phyloP scores from a whole-genome alignment of 2,888 invertebrate species.

The Mythimna lalbum region DNA sequence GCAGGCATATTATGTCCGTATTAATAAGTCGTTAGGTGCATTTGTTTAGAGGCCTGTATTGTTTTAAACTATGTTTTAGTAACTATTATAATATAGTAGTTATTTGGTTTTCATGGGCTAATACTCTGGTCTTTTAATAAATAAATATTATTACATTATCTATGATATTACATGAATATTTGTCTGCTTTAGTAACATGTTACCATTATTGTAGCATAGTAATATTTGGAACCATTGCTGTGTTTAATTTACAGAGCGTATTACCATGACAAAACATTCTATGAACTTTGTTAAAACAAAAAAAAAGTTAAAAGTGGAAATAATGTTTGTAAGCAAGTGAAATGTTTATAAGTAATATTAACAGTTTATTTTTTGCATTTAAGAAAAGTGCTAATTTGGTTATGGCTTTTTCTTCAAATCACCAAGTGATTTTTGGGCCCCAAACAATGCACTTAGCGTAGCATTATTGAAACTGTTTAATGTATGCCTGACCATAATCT shows the following conservation, averaged over 20 bases:
- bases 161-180: constrained; percentile 51
- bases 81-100: constrained; percentile 53
- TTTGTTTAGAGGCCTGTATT: constrained; percentile 75
- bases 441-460: constrained; percentile 85
- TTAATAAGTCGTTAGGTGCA: constrained; percentile 87
- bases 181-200: constrained; percentile 61
- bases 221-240: constrained; percentile 53
- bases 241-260: constrained; percentile 53
- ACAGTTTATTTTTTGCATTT: constrained; percentile 34
- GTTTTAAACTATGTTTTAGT: constrained; percentile 54
- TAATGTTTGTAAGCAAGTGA: constrained; percentile 39
- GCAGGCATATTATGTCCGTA: constrained; percentile 84
- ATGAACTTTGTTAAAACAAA: constrained; percentile 29
- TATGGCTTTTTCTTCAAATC: constrained; percentile 52
- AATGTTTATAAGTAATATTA: constrained; percentile 21
- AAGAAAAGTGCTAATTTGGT: constrained; percentile 52
- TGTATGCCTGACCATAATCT: constrained; percentile 86
- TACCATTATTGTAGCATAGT: constrained; percentile 63
- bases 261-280: constrained; percentile 61
- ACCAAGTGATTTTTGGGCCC: constrained; percentile 58
- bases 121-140: constrained; percentile 46
- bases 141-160: constrained; percentile 52
- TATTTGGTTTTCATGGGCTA: constrained; percentile 57
- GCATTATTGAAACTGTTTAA: constrained; percentile 79
- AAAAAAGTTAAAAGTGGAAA: constrained; percentile 37